A percentile compares a stretch with the other conserved stretches of the same genome.
These are phyloP conservation scores for Grantiella picta DNA, from an alignment of 2,113 vertebrate species.

Conservation along the genomic window DNA sequence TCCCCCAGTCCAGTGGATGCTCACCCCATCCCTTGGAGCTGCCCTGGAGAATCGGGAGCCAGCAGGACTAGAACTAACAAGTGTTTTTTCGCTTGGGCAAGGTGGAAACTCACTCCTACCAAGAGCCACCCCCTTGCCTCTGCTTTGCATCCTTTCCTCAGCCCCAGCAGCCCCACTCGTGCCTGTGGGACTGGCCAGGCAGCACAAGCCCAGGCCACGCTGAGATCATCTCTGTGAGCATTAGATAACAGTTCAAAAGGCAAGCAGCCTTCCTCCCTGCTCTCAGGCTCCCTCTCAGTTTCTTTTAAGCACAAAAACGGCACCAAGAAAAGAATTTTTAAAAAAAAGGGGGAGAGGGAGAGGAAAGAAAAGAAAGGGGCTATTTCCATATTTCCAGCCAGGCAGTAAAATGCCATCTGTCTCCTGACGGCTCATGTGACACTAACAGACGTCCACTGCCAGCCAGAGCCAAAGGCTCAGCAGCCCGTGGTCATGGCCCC, in stretches of 20 bases:
- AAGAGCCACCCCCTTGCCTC: neutral
- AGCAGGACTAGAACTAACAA: neutral
- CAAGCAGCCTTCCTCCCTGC: neutral
- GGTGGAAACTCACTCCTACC: neutral
- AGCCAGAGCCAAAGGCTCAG: neutral
- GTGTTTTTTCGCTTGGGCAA: neutral
- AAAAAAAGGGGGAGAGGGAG: neutral
- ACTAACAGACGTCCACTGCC: conserved; percentile 20
- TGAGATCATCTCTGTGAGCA: neutral
- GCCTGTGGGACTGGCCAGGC: neutral
- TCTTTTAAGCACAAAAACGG: neutral
- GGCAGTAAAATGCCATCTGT: conserved; percentile 71
- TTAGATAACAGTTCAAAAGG: neutral
- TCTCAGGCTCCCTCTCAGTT: neutral
- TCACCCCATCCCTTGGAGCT: neutral
- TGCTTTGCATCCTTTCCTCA: no score
- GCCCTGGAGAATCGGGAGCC: fast-evolving
- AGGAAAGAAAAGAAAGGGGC: neutral
- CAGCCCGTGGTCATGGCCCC: neutral
- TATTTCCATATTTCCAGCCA: conserved; percentile 46
- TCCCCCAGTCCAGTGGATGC: neutral
- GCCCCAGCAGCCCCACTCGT: neutral
- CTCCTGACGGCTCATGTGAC: conserved; percentile 19
- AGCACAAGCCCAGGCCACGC: neutral
- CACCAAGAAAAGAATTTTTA: neutral